Evolutionary conservation across 2,113 vertebrate genomes (phyloP).

Genomic region (Bubalus kerabau): DNA sequence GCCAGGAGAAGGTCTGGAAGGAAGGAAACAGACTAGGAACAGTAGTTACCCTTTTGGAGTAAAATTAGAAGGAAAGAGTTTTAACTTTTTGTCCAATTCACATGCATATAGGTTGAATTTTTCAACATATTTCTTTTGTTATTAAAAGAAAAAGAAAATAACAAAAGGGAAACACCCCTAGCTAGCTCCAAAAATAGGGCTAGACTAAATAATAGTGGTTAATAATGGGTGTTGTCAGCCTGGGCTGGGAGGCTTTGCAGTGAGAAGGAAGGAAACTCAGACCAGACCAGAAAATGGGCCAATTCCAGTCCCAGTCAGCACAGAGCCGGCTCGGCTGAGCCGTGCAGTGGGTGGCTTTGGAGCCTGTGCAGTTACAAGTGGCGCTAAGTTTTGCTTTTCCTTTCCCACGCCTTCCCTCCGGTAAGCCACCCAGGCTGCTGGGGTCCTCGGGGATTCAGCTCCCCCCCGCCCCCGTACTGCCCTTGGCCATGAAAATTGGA

Average conservation of each 20-base stretch:
- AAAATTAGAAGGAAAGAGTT: background rate
- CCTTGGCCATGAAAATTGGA: background rate
- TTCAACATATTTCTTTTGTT: background rate
- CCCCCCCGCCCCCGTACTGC: background rate
- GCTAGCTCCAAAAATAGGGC: background rate
- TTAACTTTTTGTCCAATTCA: background rate
- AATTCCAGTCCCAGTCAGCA: background rate
- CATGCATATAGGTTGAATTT: background rate
- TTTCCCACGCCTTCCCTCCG: background rate
- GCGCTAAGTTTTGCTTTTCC: background rate
- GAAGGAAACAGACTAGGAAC: background rate
- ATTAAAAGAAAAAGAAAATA: background rate
- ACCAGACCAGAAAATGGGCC: background rate
- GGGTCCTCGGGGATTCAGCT: background rate
- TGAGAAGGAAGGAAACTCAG: background rate
- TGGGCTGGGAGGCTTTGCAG: background rate
- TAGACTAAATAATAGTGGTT: background rate
- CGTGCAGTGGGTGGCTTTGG: background rate
- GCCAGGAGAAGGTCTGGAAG: background rate
- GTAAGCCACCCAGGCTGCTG: constrained; percentile 6
- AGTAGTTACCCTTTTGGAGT: background rate
- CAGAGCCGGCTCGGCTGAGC: background rate
- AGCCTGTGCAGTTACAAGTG: background rate
- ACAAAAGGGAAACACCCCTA: background rate
- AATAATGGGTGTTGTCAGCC: background rate